A percentile compares a stretch with the other conserved stretches of the same genome.
Conservation (phyloP, 2,888 invertebrate species). For the Agonopterix heracliana region DNA sequence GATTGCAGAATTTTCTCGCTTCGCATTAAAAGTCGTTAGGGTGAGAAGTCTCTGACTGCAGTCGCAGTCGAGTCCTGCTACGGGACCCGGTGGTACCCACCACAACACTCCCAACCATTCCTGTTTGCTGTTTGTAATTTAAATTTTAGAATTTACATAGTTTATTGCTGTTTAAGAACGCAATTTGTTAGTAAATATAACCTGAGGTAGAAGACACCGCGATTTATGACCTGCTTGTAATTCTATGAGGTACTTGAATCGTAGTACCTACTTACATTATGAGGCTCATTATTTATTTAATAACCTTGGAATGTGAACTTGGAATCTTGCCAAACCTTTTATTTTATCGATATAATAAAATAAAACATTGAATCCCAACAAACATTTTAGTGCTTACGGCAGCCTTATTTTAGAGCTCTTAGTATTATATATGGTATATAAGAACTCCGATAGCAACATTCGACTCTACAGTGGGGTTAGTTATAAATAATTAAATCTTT, state of each 20-base stretch:
- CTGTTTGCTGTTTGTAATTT: conserved; percentile 53
- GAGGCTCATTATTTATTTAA: background rate
- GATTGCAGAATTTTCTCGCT: no score
- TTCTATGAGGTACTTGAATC: conserved; percentile 14
- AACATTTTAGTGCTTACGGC: no score
- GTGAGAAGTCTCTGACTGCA: no score
- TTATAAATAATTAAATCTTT: no score
- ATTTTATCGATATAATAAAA: background rate
- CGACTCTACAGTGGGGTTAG: no score
- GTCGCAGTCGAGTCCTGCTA: conserved; percentile 18
- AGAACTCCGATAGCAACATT: no score
- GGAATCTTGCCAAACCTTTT: background rate
- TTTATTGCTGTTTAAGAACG: conserved; percentile 62
- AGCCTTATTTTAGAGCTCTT: no score
- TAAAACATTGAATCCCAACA: background rate
- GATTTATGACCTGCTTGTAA: conserved; percentile 39
- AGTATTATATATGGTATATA: no score
- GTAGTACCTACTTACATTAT: background rate
- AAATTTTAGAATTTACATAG: conserved; percentile 63
- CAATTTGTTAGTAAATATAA: conserved; percentile 53
- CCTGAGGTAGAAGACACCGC: conserved; percentile 26
- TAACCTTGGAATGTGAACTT: conserved; percentile 2
- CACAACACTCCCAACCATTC: conserved; percentile 19
- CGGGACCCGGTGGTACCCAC: background rate
- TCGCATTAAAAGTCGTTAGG: no score